A percentile compares a stretch with the other conserved stretches of the same genome.
Conservation (phyloP, 2,113 vertebrate species). For the Capreolus pygargus region DNA sequence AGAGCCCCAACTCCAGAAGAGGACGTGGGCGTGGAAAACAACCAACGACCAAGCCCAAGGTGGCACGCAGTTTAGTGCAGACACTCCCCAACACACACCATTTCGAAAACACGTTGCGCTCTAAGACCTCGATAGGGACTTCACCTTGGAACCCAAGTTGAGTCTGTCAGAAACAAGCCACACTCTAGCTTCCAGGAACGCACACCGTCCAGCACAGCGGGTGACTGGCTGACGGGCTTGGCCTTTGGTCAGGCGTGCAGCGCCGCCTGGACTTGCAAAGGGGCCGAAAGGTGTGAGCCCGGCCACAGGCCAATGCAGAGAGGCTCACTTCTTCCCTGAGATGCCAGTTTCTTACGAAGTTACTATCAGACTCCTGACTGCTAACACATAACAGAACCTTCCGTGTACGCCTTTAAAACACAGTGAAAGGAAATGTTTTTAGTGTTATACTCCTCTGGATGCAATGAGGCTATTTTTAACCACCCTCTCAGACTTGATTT, state of each 20-base stretch:
- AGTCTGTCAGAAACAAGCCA: not conserved
- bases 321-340: not conserved
- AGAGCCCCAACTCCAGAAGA: not conserved
- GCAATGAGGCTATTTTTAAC: slow-evolving; percentile 56
- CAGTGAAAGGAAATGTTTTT: not conserved
- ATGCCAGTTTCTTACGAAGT: not conserved
- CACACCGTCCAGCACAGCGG: not conserved
- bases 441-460: slow-evolving; percentile 6
- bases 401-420: not conserved
- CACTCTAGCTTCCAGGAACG: not conserved
- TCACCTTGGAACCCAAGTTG: not conserved
- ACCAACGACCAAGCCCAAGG: not conserved
- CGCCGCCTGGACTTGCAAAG: not conserved
- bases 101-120: not conserved
- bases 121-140: not conserved
- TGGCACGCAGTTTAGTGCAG: rapidly evolving
- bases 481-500: slow-evolving; percentile 72
- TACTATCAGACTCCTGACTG: not conserved
- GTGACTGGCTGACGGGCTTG: not conserved
- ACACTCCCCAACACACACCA: not conserved
- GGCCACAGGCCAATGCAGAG: not conserved
- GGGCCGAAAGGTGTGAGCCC: not conserved
- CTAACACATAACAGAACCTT: not conserved
- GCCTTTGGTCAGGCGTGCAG: not conserved
- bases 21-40: not conserved